Evolutionary conservation across 2,113 vertebrate genomes (phyloP).

Genomic region (Lucifuga dentata): DNA sequence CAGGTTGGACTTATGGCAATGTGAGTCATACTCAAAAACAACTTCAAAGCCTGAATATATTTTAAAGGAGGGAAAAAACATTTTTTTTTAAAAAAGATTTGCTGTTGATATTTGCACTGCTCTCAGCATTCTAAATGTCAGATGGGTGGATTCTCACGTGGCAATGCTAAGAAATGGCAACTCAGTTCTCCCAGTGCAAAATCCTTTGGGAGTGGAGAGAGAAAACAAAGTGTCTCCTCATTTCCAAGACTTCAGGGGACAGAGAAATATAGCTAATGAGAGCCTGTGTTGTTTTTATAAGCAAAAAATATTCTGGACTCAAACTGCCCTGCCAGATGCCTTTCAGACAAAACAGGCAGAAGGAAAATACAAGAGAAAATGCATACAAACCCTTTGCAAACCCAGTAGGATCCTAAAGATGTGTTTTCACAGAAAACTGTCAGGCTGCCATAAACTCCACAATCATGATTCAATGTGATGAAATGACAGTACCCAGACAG

Average conservation of each 20-base stretch:
- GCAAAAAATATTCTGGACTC: conserved; percentile 16
- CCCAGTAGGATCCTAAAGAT: conserved; percentile 7
- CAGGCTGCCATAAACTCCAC: conserved; percentile 18
- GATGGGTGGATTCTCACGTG: conserved; percentile 58
- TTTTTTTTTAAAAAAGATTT: conserved; percentile 24
- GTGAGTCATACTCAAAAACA: neutral
- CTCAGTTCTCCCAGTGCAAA: conserved; percentile 47
- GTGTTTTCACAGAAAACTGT: conserved; percentile 25
- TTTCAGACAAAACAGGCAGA: conserved; percentile 2
- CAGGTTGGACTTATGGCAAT: conserved; percentile 5
- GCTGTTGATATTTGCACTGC: conserved; percentile 48
- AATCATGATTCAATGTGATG: conserved; percentile 38
- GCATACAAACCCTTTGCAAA: conserved; percentile 19
- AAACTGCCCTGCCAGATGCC: conserved; percentile 29
- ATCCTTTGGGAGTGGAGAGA: conserved; percentile 39
- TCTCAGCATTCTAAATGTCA: conserved; percentile 50
- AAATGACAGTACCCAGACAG: conserved; percentile 32
- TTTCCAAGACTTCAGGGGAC: conserved; percentile 54
- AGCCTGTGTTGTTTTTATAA: conserved; percentile 35
- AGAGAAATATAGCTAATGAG: conserved; percentile 51
- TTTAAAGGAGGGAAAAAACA: conserved; percentile 27
- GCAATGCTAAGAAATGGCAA: conserved; percentile 55
- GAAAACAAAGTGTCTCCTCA: conserved; percentile 43
- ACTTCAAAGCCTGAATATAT: conserved; percentile 41
- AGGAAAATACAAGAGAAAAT: conserved; percentile 18